phyloP scores from a whole-genome alignment of 2,888 invertebrate genomes.

The Drosophila prostipennis region DNA sequence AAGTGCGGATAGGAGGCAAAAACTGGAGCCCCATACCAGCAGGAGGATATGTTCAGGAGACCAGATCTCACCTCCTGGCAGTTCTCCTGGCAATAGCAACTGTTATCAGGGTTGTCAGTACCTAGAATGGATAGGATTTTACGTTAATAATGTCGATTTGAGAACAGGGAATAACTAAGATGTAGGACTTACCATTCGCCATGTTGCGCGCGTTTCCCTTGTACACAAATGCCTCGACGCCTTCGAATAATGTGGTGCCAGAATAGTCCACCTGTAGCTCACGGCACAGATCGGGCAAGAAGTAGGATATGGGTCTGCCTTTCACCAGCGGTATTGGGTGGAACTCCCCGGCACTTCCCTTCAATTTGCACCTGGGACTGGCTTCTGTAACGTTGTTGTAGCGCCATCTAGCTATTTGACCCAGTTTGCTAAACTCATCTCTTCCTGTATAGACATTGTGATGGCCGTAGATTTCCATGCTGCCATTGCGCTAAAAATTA shows the following conservation, averaged over 20 bases:
- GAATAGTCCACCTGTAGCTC: constrained; percentile 87
- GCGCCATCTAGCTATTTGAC: constrained; percentile 90
- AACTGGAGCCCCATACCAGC: constrained; percentile 91
- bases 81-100: constrained; percentile 89
- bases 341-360: constrained; percentile 92
- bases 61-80: constrained; percentile 88
- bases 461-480: constrained; percentile 80
- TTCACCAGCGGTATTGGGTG: constrained; percentile 88
- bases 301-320: constrained; percentile 86
- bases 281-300: constrained; percentile 91
- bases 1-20: constrained; percentile 94
- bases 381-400: constrained; percentile 85
- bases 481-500: constrained; percentile 90
- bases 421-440: constrained; percentile 87
- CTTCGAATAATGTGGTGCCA: constrained; percentile 85
- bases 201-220: constrained; percentile 87
- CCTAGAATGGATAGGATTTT: constrained; percentile 82
- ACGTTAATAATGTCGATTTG: too few relatives aligned
- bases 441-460: constrained; percentile 91
- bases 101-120: constrained; percentile 86
- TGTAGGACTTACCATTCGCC: constrained; percentile 86
- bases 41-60: constrained; percentile 89
- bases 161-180: too few relatives aligned
- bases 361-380: constrained; percentile 86
- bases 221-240: constrained; percentile 88